phyloP scores from a whole-genome alignment of 2,113 vertebrate genomes.

The Pedionomus torquatus region DNA sequence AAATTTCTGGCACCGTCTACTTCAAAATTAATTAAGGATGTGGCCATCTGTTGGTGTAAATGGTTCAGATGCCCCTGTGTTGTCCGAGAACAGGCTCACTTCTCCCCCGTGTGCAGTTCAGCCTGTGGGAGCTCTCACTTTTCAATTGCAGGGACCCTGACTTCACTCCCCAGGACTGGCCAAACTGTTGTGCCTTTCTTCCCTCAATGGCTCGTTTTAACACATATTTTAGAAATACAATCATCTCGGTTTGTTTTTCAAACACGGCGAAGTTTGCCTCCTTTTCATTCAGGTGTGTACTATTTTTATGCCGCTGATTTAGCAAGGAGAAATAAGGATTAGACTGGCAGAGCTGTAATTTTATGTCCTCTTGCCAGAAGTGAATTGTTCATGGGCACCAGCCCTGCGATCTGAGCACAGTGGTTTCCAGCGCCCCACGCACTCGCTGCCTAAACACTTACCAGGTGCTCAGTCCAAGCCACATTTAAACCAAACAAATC shows the following conservation, averaged over 20 bases:
- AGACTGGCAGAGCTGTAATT: neutral
- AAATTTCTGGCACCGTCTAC: neutral
- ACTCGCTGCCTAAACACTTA: neutral
- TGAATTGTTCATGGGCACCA: neutral
- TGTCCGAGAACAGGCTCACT: neutral
- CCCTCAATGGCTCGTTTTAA: neutral
- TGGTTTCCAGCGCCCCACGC: neutral
- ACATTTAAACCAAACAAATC: neutral
- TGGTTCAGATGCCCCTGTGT: neutral
- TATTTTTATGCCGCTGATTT: neutral
- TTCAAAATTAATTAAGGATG: neutral
- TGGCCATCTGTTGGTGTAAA: neutral
- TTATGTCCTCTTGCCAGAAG: neutral
- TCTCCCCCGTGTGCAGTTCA: neutral
- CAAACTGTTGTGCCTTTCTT: neutral
- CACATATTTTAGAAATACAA: neutral
- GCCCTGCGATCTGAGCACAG: neutral
- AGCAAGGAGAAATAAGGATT: neutral
- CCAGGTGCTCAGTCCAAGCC: neutral
- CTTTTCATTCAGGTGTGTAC: neutral
- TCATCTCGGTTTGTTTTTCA: neutral
- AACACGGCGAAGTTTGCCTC: neutral
- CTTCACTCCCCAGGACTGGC: neutral
- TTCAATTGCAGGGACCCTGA: neutral
- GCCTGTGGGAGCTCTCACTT: rapidly evolving